A percentile compares a stretch with the other conserved stretches of the same genome.
Conservation (phyloP, 2,888 invertebrate species). For the Protonemura montana region DNA sequence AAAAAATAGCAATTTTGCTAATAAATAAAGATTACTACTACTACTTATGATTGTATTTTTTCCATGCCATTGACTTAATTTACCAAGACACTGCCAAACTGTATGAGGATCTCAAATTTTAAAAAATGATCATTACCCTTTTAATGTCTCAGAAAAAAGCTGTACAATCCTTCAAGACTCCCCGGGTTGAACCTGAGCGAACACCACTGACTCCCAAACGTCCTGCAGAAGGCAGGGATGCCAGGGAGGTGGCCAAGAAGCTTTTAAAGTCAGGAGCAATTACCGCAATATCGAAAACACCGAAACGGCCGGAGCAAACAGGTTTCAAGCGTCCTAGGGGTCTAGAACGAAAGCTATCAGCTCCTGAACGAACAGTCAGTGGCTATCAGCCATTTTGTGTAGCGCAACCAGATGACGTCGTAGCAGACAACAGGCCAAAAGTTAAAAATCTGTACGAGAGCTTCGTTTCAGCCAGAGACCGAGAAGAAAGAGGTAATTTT, state of each 20-base stretch:
- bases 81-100: no score
- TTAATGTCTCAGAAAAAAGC: constrained; percentile 74
- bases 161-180: constrained; percentile 79
- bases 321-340: constrained; percentile 89
- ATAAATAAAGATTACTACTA: no score
- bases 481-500: constrained; percentile 65
- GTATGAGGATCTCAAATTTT: no score
- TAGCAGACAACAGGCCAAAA: constrained; percentile 70
- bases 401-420: constrained; percentile 76
- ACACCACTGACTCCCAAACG: constrained; percentile 78
- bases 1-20: no score
- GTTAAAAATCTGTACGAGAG: constrained; percentile 79
- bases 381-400: constrained; percentile 93
- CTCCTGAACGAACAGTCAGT: constrained; percentile 76
- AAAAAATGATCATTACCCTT: no score
- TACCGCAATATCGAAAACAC: constrained; percentile 83
- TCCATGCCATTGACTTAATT: no score
- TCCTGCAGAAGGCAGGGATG: constrained; percentile 89
- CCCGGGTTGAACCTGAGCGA: constrained; percentile 90
- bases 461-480: constrained; percentile 73
- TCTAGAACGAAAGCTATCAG: constrained; percentile 79
- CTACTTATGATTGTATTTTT: no score
- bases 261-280: constrained; percentile 93
- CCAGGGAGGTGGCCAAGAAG: constrained; percentile 93
- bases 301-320: constrained; percentile 86